Percentiles rank a stretch among this genome's conserved stretches.
Evolutionary conservation across 2,888 invertebrate species (phyloP).

Genomic region (Achlya flavicornis): DNA sequence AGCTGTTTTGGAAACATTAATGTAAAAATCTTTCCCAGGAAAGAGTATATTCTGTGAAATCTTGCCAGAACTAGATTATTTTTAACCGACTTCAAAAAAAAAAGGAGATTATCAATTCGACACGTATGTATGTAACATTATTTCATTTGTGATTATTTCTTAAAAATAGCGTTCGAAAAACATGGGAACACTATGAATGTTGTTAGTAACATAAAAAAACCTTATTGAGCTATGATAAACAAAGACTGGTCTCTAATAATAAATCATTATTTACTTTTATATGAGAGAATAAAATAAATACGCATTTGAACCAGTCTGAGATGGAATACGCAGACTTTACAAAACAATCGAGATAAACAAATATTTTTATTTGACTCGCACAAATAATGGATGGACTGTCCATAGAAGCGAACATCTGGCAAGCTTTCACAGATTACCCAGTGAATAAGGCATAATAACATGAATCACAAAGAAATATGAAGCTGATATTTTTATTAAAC

Average conservation of each 20-base stretch:
- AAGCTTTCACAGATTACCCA: conserved; percentile 15
- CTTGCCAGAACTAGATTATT: too few species aligned
- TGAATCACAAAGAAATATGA: conserved; percentile 36
- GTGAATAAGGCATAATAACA: conserved; percentile 27
- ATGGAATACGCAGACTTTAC: conserved; percentile 9
- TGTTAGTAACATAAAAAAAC: too few species aligned
- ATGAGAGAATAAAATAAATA: background rate
- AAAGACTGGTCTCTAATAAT: background rate
- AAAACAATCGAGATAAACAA: conserved; percentile 11
- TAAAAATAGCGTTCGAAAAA: too few species aligned
- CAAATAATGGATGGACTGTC: conserved; percentile 10
- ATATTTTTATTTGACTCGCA: conserved; percentile 11
- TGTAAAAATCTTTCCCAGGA: too few species aligned
- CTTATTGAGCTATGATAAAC: background rate
- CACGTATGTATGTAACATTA: too few species aligned
- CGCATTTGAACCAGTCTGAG: conserved; percentile 1
- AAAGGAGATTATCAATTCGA: too few species aligned
- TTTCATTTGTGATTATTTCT: too few species aligned
- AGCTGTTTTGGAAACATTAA: too few species aligned
- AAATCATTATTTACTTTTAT: conserved; percentile 13
- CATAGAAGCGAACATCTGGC: conserved; percentile 12
- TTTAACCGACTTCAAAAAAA: too few species aligned
- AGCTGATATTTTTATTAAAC: conserved; percentile 38
- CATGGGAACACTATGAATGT: too few species aligned
- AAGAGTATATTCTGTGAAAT: too few species aligned